Base-by-base conservation (phyloP, 1,140 invertebrate species). In the Trichonephila clavipes region DNA sequence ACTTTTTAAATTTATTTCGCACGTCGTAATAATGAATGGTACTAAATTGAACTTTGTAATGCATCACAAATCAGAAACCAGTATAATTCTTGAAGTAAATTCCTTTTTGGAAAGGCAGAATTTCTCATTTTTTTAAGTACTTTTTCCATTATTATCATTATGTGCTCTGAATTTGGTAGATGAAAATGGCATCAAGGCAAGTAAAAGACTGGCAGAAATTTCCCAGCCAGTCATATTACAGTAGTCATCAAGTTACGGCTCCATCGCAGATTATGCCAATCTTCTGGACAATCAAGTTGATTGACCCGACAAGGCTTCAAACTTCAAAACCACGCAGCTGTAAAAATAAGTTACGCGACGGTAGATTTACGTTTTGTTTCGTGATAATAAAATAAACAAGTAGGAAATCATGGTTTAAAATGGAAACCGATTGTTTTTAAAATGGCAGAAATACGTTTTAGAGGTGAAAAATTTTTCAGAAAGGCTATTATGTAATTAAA, bases 231-330 rank as follows among this genome's bases (percentile, higher is more conserved):
- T 64, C 62, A 18, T 21, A 64, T 19, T 64, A 21, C 62, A 64
- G 19, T 19, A 64, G 62, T 64, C 62, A 64, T 64, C 16, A 64
- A 64, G 62, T 21, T 64, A 64, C 18, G 62, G 10, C 24, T 24
- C 28, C 69, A 28, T 34, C 24, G 24, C 16, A 16, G 69, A 72
- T 72, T 72, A 28, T 14, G 24, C 28, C 28, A 72, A 72, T 72
- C 69, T 72, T 24, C 4, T 14, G 69, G 69, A 34, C 69, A 72
- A 72, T 72, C 69, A 72, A 72, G 69, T 72, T 72, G 69, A 24
- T 28, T 72, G 69, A 72, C 69, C 69, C 28, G 69, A 14, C 12
- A 28, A 34, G 69, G 69, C 10, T 12, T 72, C 28, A 72, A 72
- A 72, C 24, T 24, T 72, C 28, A 24, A 10, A 28, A 72, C 69